Conservation (phyloP, 1,140 invertebrate species). For the Cardiocondyla obscurior region DNA sequence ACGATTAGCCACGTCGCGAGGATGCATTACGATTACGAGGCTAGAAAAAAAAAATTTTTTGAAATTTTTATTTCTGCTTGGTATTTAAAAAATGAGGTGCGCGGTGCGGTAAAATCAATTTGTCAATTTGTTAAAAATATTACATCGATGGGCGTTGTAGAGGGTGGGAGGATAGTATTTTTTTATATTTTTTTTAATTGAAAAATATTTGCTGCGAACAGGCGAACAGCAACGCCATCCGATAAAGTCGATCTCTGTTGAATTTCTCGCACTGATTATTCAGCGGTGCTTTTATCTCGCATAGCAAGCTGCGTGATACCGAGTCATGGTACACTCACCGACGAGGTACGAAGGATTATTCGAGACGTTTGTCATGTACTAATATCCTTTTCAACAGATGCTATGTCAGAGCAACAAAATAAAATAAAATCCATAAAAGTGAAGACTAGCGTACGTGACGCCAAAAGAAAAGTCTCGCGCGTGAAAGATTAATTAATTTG, state of each 20-base stretch:
- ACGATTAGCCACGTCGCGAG: too few species aligned
- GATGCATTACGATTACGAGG: neutral
- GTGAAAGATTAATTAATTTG: too few species aligned
- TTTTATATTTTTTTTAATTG: too few species aligned
- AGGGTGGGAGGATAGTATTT: neutral
- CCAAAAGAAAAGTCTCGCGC: neutral
- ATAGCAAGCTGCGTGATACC: neutral
- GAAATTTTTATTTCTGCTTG: neutral
- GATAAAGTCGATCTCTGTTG: constrained; percentile 34
- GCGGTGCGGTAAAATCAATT: neutral
- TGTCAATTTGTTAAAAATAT: neutral
- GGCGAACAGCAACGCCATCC: constrained; percentile 21
- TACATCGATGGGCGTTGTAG: neutral
- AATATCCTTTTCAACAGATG: neutral
- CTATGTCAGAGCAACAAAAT: neutral
- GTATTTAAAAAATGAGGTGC: neutral
- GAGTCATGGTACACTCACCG: constrained; percentile 5
- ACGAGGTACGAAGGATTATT: neutral
- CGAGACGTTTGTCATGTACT: neutral
- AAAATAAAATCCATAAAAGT: neutral
- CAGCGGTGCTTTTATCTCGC: neutral
- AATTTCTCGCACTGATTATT: neutral
- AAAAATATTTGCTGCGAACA: too few species aligned
- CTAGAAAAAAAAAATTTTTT: neutral
- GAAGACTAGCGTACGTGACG: neutral